Evolutionary conservation across 2,888 invertebrate species (phyloP), one percentile per base, ranked within the genome.

Genomic region (Microplitis deprimator): DNA sequence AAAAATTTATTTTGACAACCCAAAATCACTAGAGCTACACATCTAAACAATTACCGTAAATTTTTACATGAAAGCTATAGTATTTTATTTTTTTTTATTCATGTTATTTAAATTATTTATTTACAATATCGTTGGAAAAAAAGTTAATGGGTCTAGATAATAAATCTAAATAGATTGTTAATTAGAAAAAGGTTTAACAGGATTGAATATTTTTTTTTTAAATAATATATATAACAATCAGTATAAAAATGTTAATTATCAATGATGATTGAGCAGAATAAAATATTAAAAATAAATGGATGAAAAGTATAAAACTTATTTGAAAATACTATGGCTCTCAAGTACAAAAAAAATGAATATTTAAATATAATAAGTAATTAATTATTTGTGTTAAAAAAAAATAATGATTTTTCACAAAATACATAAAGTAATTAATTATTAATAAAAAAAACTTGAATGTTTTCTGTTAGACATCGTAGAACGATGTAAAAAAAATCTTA

Each of bases 61-160:
- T 87, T 85, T 86, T 87, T 87, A 87, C 87, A 86, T 87, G 87
- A 87, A 84, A 83, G 83, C 82, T 80, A 82, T 79, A 80, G 73
- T 79, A 64, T 81, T 80, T 79, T 50, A 50, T 75, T 78, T 70
- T 62, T 41, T 69, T 68, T 62, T 16, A 41, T 69, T 41, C 39
- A 40, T 41, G 13, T 10, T 39, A 72, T 16, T 29, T n/a, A 20
- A 50, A 50, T 41, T 6, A 41, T 41, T 41, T 41, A 41, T 41
- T 41, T 41, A 41, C 29, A 29, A 29, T 29, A 29, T 29, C 3
- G 4, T 29, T 29, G 29, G 3, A 29, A 29, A 4, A 29, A 4
- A 29, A 29, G 29, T 29, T 29, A 29, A 29, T 29, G 4, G 1
- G 29, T 29, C 4, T 29, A 29, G 29, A 29, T 29, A 29, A 29